These are phyloP conservation scores for Sarcophaga caerulescens DNA, from an alignment of 2,888 invertebrate genomes.

Conservation along the genomic window DNA sequence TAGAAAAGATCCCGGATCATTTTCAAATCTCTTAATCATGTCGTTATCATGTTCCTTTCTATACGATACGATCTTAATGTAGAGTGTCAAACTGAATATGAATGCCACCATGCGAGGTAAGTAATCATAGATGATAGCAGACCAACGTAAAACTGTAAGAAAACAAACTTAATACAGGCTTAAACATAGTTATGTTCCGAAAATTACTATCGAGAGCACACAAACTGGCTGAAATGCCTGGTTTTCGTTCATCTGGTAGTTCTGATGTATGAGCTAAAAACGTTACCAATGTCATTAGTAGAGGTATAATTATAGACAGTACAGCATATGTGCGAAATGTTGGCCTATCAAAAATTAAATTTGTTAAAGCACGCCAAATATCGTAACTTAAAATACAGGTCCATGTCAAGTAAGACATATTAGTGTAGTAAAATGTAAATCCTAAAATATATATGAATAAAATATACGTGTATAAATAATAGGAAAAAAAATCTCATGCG, in stretches of 20 bases:
- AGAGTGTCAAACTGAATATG: conserved; percentile 31
- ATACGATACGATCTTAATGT: conserved; percentile 30
- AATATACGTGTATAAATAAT: not conserved
- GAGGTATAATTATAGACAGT: conserved; percentile 30
- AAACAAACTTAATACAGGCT: not conserved
- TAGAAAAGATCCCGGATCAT: conserved; percentile 1
- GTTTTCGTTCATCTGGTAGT: conserved; percentile 5
- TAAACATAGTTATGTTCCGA: not conserved
- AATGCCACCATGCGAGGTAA: conserved; percentile 43
- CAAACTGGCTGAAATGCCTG: conserved; percentile 30
- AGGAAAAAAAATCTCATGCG: not conserved
- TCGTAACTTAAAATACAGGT: conserved; percentile 53
- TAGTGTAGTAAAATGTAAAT: conserved; percentile 34
- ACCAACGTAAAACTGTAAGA: conserved; percentile 50
- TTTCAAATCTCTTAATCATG: not conserved
- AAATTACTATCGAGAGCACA: conserved; percentile 49
- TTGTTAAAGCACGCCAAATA: conserved; percentile 35
- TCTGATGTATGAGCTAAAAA: conserved; percentile 17
- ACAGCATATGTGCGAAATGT: conserved; percentile 28
- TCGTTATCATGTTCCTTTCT: conserved; percentile 25
- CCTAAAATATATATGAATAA: conserved; percentile 25
- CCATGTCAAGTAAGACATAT: conserved; percentile 48
- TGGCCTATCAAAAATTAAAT: not conserved
- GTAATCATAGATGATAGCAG: conserved; percentile 48
- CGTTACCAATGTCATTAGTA: conserved; percentile 38